Conservation (phyloP, 1,140 invertebrate genomes). For the Metaphire vulgaris region DNA sequence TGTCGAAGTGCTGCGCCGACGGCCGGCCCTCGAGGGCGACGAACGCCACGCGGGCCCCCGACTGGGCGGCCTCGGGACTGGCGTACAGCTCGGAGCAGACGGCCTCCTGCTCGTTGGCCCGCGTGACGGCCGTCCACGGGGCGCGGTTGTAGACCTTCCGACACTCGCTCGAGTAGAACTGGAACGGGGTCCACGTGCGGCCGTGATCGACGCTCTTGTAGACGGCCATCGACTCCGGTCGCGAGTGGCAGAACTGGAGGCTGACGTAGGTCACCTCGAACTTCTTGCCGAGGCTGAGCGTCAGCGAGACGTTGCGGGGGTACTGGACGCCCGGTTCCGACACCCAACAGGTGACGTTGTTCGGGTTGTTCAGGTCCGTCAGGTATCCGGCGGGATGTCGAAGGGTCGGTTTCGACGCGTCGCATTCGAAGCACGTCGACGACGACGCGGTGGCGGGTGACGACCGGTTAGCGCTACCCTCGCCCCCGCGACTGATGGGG, state of each 20-base stretch:
- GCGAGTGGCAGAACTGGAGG: too few relatives aligned
- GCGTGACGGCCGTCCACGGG: conserved; percentile 42
- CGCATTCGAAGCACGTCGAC: conserved; percentile 79
- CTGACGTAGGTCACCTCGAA: conserved; percentile 98
- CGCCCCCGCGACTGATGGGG: too few relatives aligned
- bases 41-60: conserved; percentile 73
- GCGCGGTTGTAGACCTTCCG: conserved; percentile 48
- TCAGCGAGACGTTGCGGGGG: conserved; percentile 47
- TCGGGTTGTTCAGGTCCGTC: conserved; percentile 91
- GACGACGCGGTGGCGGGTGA: conserved; percentile 48
- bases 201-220: conserved; percentile 70
- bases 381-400: conserved; percentile 74
- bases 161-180: conserved; percentile 52
- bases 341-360: conserved; percentile 77
- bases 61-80: conserved; percentile 42
- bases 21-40: conserved; percentile 92
- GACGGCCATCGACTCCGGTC: conserved; percentile 90
- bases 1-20: conserved; percentile 85
- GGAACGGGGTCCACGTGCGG: conserved; percentile 52
- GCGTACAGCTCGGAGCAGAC: conserved; percentile 72
- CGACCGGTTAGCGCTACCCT: conserved; percentile 29
- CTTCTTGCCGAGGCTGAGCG: conserved; percentile 66
- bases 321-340: conserved; percentile 56
- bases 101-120: conserved; percentile 54
- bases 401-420: conserved; percentile 66